Evolutionary conservation across 1,140 invertebrate species (phyloP), one percentile per base, ranked within the genome.

Genomic region (Agrypnia vestita): DNA sequence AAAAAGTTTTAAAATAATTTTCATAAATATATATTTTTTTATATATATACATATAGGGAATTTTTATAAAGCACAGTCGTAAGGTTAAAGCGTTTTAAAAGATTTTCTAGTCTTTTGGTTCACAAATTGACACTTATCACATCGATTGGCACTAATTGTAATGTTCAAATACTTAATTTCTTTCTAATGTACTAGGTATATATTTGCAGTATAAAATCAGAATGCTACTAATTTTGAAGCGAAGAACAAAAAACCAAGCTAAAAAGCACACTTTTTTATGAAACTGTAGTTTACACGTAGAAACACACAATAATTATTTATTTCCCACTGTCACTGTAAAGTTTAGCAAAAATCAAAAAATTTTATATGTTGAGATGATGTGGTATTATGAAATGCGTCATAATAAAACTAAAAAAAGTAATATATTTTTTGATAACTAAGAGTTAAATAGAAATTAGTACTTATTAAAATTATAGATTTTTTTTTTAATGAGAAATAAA

Each of bases 61-160:
- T 73, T 53, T 73, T 53, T 25, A 73, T 73, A 53, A 73, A 73
- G 69, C 69, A 73, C 69, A 73, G 69, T 73, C 51, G 51, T 25
- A 25, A 73, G 51, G 47, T 73, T 73, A 73, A 73, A 73, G 69
- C 69, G 35, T 69, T 49, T 9, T 69, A 73, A 19, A 53, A 55
- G 21, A n/a, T 73, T 53, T 35, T 73, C 46, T 12, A 73, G 69
- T 73, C 69, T 73, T 53, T 73, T 73, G 51, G 47, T 73, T 55
- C 47, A 73, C 47, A 55, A 69, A 73, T 73, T 73, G 69, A 73
- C 69, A 73, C 69, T 51, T 53, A 73, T 73, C 69, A 73, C 69
- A 73, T 53, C 13, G 12, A 25, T 73, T 73, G 69, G 69, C 49
- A 73, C 69, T 47, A 49, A 19, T 71, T 43, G 17, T 44, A 43